These are phyloP conservation scores for Pocillopora grandis DNA, from an alignment of 92 coral and sea anemone species.

Conservation along the genomic window DNA sequence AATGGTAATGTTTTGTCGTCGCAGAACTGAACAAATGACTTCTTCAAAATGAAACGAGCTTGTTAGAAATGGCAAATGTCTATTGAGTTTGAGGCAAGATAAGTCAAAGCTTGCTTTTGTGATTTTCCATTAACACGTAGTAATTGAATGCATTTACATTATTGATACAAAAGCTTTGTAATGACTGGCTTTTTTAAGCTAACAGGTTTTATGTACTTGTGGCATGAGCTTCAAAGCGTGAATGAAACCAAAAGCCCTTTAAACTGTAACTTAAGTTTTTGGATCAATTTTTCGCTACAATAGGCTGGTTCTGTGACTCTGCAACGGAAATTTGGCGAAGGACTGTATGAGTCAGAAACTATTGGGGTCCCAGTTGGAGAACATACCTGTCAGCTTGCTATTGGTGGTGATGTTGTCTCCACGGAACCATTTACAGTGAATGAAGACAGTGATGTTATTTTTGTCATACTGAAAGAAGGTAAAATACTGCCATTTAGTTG, in stretches of 20 bases:
- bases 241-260: not conserved
- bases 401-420: constrained; percentile 79
- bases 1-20: constrained; percentile 6
- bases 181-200: no score
- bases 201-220: no score
- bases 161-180: no score
- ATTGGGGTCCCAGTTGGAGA: constrained; percentile 70
- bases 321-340: constrained; percentile 74
- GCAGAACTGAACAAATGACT: not conserved
- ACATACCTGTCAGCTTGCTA: constrained; percentile 79
- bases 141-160: no score
- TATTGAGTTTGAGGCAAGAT: no score
- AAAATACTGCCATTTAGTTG: not conserved
- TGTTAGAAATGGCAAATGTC: no score
- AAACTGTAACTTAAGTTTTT: no score
- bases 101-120: no score
- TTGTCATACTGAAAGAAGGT: constrained; percentile 69
- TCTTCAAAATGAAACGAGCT: not conserved
- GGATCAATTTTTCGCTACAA: not conserved
- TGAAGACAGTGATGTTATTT: constrained; percentile 68
- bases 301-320: constrained; percentile 79
- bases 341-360: constrained; percentile 74
- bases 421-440: constrained; percentile 71
- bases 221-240: no score
- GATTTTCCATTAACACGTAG: no score